These are phyloP conservation scores for Phenganax subtilis DNA, from an alignment of 92 coral and sea anemone species.

Conservation along the genomic window DNA sequence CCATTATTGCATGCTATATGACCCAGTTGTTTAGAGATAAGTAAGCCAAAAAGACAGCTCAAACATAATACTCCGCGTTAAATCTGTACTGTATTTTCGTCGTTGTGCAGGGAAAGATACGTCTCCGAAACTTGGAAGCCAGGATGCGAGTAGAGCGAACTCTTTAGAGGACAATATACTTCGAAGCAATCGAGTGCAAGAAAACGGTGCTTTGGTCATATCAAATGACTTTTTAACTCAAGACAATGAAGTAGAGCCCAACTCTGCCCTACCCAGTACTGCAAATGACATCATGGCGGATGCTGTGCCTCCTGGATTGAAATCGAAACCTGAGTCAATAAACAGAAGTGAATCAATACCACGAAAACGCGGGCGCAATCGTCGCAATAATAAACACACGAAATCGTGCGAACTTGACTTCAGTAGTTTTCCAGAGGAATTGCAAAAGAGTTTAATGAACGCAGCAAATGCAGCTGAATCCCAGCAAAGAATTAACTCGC, in stretches of 20 bases:
- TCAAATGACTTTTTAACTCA: conserved; percentile 33
- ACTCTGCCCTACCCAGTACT: conserved; percentile 58
- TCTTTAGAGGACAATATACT: conserved; percentile 26
- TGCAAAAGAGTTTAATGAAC: conserved; percentile 77
- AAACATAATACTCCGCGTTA: neutral
- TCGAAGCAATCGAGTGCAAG: conserved; percentile 3
- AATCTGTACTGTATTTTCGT: neutral
- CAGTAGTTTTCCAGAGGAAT: conserved; percentile 60
- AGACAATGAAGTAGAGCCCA: conserved; percentile 53
- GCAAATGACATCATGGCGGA: conserved; percentile 57
- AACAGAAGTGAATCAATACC: conserved; percentile 26
- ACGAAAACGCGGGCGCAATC: conserved; percentile 31
- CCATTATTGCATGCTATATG: too few relatives aligned
- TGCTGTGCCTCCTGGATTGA: conserved; percentile 20
- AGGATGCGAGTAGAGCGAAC: neutral
- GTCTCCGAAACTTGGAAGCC: conserved; percentile 5
- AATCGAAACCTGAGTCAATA: conserved; percentile 14
- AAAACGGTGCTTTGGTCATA: conserved; percentile 28
- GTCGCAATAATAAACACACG: conserved; percentile 62
- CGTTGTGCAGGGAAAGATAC: neutral
- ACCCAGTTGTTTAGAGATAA: too few relatives aligned
- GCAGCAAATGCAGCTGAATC: conserved; percentile 67
- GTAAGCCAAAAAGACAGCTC: too few relatives aligned
- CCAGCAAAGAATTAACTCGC: conserved; percentile 42
- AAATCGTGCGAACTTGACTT: conserved; percentile 98